Evolutionary conservation across 2,797 vertebrate species (phyloP).

Genomic region (Girardinus metallicus): DNA sequence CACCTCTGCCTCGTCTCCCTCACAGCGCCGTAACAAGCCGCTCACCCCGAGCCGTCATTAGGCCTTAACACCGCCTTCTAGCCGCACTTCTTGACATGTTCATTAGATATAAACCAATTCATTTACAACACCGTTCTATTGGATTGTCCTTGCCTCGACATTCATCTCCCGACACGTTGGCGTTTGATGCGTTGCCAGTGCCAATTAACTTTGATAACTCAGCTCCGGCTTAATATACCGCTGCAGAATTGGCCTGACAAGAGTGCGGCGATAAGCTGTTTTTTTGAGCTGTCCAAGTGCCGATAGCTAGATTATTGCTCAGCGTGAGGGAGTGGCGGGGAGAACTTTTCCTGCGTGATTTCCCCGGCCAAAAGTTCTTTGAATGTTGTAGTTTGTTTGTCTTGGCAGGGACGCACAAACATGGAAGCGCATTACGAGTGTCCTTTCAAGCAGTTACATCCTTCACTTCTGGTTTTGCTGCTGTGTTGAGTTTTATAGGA

Average conservation of each 20-base stretch:
- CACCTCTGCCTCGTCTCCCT: conserved; percentile 27
- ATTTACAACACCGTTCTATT: conserved; percentile 62
- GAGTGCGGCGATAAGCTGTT: conserved; percentile 64
- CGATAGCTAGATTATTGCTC: conserved; percentile 59
- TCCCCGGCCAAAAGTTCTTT: conserved; percentile 60
- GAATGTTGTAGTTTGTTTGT: conserved; percentile 60
- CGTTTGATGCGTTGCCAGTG: conserved; percentile 74
- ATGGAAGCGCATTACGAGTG: conserved; percentile 34
- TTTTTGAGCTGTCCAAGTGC: conserved; percentile 26
- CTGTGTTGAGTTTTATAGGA: conserved; percentile 36
- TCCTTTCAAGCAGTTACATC: conserved; percentile 53
- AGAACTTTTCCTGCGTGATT: conserved; percentile 50
- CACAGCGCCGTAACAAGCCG: conserved; percentile 37
- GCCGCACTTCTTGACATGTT: conserved; percentile 63
- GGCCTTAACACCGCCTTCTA: conserved; percentile 43
- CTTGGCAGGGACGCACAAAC: conserved; percentile 43
- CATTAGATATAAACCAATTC: conserved; percentile 70
- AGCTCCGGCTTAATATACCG: conserved; percentile 67
- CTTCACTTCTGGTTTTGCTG: conserved; percentile 44
- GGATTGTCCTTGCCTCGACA: conserved; percentile 74
- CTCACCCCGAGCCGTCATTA: conserved; percentile 45
- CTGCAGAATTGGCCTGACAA: conserved; percentile 73
- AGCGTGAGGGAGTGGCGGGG: conserved; percentile 36
- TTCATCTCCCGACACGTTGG: conserved; percentile 66
- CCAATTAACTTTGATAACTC: conserved; percentile 77